Percentiles rank a stretch among this genome's conserved stretches.
Conservation (phyloP, 1,140 invertebrate genomes). For the Meteorus sp. region DNA sequence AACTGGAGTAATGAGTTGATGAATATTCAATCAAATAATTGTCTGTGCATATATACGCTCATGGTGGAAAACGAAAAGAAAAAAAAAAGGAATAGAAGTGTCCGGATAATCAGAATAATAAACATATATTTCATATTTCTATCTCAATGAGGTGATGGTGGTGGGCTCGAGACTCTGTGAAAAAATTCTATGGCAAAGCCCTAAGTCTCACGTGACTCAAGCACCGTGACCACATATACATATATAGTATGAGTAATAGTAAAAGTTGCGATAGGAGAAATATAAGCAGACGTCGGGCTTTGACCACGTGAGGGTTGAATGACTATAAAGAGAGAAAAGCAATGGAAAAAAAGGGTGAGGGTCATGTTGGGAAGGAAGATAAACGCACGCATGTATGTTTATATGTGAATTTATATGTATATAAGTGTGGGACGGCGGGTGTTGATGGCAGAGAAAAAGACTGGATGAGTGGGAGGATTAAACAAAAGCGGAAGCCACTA, state of each 20-base stretch:
- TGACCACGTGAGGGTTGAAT: constrained; percentile 40
- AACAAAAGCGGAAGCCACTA: constrained; percentile 51
- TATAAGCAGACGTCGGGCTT: constrained; percentile 3
- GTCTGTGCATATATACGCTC: no score
- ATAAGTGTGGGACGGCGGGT: neutral
- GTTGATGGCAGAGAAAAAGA: constrained; percentile 3
- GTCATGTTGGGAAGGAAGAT: neutral
- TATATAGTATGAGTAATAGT: constrained; percentile 37
- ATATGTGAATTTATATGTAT: neutral
- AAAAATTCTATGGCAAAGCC: constrained; percentile 35
- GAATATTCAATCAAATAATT: no score
- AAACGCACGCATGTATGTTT: neutral
- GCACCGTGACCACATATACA: constrained; percentile 53
- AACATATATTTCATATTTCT: neutral
- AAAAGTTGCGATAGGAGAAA: constrained; percentile 39
- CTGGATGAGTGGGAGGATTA: constrained; percentile 36
- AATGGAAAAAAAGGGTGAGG: neutral
- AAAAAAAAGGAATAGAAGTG: no score
- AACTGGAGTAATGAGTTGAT: no score
- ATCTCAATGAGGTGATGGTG: constrained; percentile 3
- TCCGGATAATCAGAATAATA: neutral
- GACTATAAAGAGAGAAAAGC: constrained; percentile 4
- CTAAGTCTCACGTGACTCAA: constrained; percentile 54
- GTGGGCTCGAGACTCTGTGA: constrained; percentile 16
- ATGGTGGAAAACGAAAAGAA: no score